phyloP scores from a whole-genome alignment of 2,888 invertebrate genomes.

The Xestia xanthographa region DNA sequence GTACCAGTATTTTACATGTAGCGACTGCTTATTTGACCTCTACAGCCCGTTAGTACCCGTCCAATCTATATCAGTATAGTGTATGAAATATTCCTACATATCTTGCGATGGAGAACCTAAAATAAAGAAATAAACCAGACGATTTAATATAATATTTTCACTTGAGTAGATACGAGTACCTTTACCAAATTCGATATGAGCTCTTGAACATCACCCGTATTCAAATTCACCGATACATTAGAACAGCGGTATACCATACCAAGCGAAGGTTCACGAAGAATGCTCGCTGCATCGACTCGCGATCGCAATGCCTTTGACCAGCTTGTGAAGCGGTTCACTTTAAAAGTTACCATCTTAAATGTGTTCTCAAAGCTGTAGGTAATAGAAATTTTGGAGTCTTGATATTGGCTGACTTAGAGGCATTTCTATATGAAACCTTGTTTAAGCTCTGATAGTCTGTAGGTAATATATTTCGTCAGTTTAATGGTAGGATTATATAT shows the following conservation, averaged over 20 bases:
- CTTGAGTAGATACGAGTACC: neutral
- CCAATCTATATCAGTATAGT: too few relatives aligned
- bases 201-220: neutral
- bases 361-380: slow-evolving; percentile 1
- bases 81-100: neutral
- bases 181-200: neutral
- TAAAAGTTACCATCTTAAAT: slow-evolving; percentile 36
- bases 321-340: slow-evolving; percentile 29
- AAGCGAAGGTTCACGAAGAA: slow-evolving; percentile 42
- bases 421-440: neutral
- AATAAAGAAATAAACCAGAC: neutral
- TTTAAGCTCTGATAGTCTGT: too few relatives aligned
- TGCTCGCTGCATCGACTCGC: slow-evolving; percentile 24
- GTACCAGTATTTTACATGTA: too few relatives aligned
- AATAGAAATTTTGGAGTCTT: slow-evolving; percentile 26
- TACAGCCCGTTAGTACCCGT: too few relatives aligned
- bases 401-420: neutral
- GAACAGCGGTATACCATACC: slow-evolving; percentile 28
- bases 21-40: too few relatives aligned
- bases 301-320: slow-evolving; percentile 43
- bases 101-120: neutral
- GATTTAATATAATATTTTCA: neutral
- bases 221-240: slow-evolving; percentile 17
- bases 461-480: too few relatives aligned
- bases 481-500: too few relatives aligned